phyloP scores from a whole-genome alignment of 2,888 invertebrate genomes.

The Orthonevra nobilis region DNA sequence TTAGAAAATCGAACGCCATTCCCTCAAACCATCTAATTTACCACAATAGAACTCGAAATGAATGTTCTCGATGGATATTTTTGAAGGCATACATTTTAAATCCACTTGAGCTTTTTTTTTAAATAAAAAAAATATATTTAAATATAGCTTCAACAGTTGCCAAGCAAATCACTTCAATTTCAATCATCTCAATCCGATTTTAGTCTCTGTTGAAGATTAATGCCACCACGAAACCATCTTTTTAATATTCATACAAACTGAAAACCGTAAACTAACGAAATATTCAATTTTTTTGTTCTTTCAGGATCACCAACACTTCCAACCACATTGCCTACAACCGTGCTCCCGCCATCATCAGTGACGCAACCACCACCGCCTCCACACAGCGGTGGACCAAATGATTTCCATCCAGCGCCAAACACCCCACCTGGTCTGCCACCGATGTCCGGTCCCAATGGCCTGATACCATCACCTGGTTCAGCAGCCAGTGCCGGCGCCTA shows the following conservation, averaged over 20 bases:
- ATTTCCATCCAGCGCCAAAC: constrained; percentile 71
- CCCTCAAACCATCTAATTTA: constrained; percentile 38
- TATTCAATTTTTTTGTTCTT: constrained; percentile 72
- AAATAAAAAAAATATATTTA: no score
- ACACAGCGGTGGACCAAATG: constrained; percentile 63
- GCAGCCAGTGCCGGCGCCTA: constrained; percentile 77
- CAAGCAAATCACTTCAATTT: no score
- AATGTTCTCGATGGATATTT: neutral
- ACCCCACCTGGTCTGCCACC: constrained; percentile 71
- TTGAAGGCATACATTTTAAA: no score
- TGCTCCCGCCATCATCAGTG: constrained; percentile 63
- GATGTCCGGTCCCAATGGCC: constrained; percentile 69
- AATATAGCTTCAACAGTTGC: no score
- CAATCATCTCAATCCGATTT: no score
- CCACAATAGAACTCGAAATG: neutral
- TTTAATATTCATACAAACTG: no score
- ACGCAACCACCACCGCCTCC: constrained; percentile 70
- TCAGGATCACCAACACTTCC: constrained; percentile 81
- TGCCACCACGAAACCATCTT: no score
- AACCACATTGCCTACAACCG: constrained; percentile 74
- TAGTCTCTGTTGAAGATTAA: no score
- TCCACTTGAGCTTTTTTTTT: no score
- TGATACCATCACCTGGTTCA: constrained; percentile 82
- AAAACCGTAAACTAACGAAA: no score
- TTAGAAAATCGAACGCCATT: constrained; percentile 26